Percentiles rank a stretch among this genome's conserved stretches.
Conservation (phyloP, 2,113 vertebrate species). For the Alosa alosa region DNA sequence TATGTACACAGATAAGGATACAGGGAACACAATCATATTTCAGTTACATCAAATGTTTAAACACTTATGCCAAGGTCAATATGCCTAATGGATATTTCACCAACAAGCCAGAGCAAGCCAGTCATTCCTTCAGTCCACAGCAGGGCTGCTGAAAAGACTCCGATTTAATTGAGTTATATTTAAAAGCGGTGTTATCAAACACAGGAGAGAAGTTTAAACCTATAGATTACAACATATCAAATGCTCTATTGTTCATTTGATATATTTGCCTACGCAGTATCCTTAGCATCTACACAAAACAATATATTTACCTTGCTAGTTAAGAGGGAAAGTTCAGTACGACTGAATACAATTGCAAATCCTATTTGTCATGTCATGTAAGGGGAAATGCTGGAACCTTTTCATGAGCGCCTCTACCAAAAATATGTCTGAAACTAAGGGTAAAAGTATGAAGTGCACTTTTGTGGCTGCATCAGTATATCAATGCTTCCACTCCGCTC, state of each 20-base stretch:
- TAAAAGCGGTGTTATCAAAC: background rate
- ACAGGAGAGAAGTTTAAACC: background rate
- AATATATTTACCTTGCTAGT: background rate
- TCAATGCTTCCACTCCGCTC: background rate
- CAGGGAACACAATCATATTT: slow-evolving; percentile 51
- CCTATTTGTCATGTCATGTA: background rate
- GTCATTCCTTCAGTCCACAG: background rate
- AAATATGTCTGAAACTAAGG: background rate
- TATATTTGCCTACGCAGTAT: background rate
- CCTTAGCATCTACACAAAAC: background rate
- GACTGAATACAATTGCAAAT: background rate
- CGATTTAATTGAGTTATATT: background rate
- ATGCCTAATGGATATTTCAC: slow-evolving; percentile 26
- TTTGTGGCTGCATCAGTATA: too few species aligned
- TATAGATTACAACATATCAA: background rate
- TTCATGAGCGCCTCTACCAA: background rate
- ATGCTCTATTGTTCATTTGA: background rate
- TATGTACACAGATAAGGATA: slow-evolving; percentile 35
- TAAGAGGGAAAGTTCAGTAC: background rate
- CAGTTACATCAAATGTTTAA: slow-evolving; percentile 41
- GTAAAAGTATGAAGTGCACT: background rate
- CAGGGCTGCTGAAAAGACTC: background rate
- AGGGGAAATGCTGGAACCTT: background rate
- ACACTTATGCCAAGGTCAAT: slow-evolving; percentile 55
- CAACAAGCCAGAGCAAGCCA: background rate